Percentiles rank a stretch among this genome's conserved stretches.
Evolutionary conservation across 2,113 vertebrate species (phyloP).

Genomic region (Zonotrichia leucophrys): DNA sequence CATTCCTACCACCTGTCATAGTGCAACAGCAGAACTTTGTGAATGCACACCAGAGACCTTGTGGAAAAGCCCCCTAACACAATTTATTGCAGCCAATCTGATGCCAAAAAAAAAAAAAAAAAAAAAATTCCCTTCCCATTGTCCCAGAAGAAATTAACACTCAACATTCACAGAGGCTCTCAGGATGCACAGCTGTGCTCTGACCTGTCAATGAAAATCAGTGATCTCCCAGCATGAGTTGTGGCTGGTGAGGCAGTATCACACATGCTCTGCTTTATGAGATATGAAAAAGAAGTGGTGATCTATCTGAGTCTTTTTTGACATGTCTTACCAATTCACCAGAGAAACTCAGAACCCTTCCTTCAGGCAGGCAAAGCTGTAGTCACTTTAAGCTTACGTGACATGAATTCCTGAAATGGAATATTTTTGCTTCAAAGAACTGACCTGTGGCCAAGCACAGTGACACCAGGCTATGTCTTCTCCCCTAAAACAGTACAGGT

Average conservation of each 20-base stretch:
- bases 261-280: background rate
- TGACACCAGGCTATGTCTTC: background rate
- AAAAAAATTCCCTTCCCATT: background rate
- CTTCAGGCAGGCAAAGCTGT: background rate
- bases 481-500: background rate
- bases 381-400: background rate
- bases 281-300: background rate
- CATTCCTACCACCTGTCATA: background rate
- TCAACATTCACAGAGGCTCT: background rate
- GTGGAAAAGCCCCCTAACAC: background rate
- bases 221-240: background rate
- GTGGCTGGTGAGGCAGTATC: background rate
- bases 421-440: background rate
- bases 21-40: background rate
- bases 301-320: background rate
- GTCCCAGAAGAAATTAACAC: background rate
- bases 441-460: background rate
- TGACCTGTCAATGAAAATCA: background rate
- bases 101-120: background rate
- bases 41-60: fast-evolving
- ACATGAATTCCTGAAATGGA: background rate
- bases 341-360: background rate
- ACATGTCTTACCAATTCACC: background rate
- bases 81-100: background rate
- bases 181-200: background rate